phyloP scores from a whole-genome alignment of 1,140 invertebrate species.

The Homalodisca vitripennis region DNA sequence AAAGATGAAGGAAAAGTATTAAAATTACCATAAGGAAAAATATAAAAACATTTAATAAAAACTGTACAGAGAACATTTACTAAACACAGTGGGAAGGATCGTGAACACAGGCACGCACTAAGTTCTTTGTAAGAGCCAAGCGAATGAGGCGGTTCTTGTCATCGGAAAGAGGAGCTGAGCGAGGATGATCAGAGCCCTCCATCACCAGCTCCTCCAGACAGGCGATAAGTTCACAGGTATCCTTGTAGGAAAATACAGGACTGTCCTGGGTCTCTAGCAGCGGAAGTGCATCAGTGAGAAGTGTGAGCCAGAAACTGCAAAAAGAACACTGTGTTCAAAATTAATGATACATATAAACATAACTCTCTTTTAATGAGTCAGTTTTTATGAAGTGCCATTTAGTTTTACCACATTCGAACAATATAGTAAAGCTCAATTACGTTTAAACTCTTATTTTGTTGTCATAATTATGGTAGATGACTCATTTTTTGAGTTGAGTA shows the following conservation, averaged over 20 bases:
- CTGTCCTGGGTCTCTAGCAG: slow-evolving; percentile 74
- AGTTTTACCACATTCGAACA: too few species aligned
- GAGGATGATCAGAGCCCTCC: slow-evolving; percentile 33
- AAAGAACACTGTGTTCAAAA: too few species aligned
- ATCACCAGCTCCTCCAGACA: slow-evolving; percentile 61
- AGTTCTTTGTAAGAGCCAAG: slow-evolving; percentile 71
- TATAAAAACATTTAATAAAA: too few species aligned
- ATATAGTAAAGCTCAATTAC: too few species aligned
- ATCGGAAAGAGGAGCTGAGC: slow-evolving; percentile 41
- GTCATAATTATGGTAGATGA: too few species aligned
- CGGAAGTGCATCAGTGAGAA: slow-evolving; percentile 79
- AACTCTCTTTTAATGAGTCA: too few species aligned
- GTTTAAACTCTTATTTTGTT: too few species aligned
- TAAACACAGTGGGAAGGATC: slow-evolving; percentile 28
- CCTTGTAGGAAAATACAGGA: slow-evolving; percentile 70
- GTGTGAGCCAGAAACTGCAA: slow-evolving; percentile 78
- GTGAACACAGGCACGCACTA: slow-evolving; percentile 57
- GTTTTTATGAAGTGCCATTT: too few species aligned
- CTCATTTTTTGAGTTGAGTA: too few species aligned
- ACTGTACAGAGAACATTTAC: background rate
- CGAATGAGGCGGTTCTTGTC: slow-evolving; percentile 60
- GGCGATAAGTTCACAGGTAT: slow-evolving; percentile 77
- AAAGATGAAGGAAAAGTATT: too few species aligned
- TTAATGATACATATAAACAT: too few species aligned
- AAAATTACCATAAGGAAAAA: too few species aligned